A percentile compares a stretch with the other conserved stretches of the same genome.
These are phyloP conservation scores for Zosterops borbonicus DNA, from an alignment of 2,113 vertebrate genomes.

Conservation along the genomic window DNA sequence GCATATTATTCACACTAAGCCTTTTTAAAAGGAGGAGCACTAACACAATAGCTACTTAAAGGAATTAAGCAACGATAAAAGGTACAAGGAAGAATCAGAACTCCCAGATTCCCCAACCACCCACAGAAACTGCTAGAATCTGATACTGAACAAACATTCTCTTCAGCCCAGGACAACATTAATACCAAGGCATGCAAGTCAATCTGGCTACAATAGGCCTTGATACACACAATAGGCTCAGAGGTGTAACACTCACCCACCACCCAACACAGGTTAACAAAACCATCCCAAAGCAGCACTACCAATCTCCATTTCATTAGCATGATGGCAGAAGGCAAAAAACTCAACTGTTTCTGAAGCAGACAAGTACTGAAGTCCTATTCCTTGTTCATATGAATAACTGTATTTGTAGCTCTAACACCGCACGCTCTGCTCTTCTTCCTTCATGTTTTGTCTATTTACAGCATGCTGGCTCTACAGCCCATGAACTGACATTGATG, in stretches of 20 bases:
- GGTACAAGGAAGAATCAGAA: background rate
- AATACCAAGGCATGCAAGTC: background rate
- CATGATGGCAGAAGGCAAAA: background rate
- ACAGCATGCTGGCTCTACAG: background rate
- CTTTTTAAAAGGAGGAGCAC: background rate
- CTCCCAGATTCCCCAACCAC: background rate
- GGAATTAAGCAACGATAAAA: background rate
- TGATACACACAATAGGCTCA: background rate
- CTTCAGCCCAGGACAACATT: background rate
- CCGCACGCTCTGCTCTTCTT: background rate
- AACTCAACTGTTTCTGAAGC: background rate
- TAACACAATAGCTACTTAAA: background rate
- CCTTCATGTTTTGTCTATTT: background rate
- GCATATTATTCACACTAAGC: background rate
- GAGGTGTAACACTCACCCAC: background rate
- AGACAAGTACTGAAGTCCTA: background rate
- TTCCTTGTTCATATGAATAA: background rate
- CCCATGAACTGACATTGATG: background rate
- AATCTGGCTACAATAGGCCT: background rate
- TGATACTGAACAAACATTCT: background rate
- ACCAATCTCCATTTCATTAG: background rate
- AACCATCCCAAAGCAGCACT: background rate
- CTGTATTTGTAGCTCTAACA: background rate
- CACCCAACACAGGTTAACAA: background rate
- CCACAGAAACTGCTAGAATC: background rate